Percentiles rank a stretch among this genome's conserved stretches.
Evolutionary conservation across 2,888 invertebrate genomes (phyloP).

Genomic region (Campoletis raptor): DNA sequence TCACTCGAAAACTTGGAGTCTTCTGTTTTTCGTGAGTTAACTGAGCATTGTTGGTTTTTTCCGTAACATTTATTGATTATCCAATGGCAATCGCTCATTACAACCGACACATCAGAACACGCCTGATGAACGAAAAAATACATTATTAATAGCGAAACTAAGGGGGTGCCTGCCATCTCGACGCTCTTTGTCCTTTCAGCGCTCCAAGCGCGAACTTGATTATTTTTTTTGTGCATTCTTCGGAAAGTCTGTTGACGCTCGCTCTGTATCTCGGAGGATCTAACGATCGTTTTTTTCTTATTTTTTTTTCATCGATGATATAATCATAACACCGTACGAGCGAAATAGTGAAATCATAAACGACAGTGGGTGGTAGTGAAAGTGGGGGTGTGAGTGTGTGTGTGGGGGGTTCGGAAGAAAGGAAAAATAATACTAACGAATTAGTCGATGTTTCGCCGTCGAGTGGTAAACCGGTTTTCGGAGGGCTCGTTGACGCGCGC

Average conservation of each 20-base stretch:
- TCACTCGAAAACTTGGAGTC: neutral
- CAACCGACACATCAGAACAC: neutral
- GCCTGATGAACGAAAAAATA: neutral
- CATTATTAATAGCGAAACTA: neutral
- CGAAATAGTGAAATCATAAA: slow-evolving; percentile 44
- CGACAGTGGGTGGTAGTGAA: neutral
- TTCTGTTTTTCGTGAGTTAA: neutral
- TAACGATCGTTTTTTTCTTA: slow-evolving; percentile 19
- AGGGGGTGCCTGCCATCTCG: neutral
- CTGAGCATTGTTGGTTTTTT: neutral
- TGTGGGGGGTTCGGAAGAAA: neutral
- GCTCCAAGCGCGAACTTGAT: neutral
- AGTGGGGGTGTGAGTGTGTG: neutral
- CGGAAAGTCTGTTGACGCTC: neutral
- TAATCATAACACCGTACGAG: slow-evolving; percentile 10
- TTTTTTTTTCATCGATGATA: slow-evolving; percentile 29
- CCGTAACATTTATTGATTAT: neutral
- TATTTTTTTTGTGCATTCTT: neutral
- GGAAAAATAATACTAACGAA: slow-evolving; percentile 40
- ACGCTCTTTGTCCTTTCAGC: neutral
- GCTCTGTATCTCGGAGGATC: neutral
- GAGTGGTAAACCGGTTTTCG: slow-evolving; percentile 64
- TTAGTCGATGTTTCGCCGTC: slow-evolving; percentile 51
- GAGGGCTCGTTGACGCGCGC: slow-evolving; percentile 66
- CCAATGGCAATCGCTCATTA: neutral